A percentile compares a stretch with the other conserved stretches of the same genome.
Evolutionary conservation across 1,140 invertebrate species (phyloP).

Genomic region (Sarcophaga bullata): DNA sequence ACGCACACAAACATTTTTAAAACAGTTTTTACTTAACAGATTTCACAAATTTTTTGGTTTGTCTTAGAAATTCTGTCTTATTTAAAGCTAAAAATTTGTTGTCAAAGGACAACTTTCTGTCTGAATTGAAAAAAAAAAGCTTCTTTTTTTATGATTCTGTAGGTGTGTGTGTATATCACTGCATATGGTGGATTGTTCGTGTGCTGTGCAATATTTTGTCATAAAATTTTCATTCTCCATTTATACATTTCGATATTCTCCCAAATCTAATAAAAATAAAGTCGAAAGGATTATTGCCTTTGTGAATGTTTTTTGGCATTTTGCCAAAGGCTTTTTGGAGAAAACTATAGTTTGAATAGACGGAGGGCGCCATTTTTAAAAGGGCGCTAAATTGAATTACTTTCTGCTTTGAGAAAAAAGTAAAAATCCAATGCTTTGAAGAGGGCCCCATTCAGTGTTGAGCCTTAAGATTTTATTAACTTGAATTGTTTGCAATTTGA

Average conservation of each 20-base stretch:
- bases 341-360: background rate
- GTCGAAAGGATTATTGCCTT: conserved; percentile 31
- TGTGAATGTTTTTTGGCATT: background rate
- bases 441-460: no score
- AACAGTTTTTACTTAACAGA: no score
- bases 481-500: background rate
- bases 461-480: no score
- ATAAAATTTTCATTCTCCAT: background rate
- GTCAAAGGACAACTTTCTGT: background rate
- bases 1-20: no score
- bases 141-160: background rate
- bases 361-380: background rate
- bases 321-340: background rate
- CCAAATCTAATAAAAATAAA: conserved; percentile 28
- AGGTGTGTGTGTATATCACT: background rate
- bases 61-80: background rate
- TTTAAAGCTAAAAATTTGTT: background rate
- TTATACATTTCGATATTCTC: conserved; percentile 1
- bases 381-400: background rate
- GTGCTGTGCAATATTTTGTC: no score
- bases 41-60: no score
- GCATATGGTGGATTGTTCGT: no score
- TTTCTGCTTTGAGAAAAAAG: no score
- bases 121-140: background rate
- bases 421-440: no score